These are phyloP conservation scores for Cossypha heuglini DNA, from an alignment of 2,797 vertebrate genomes.

Conservation along the genomic window DNA sequence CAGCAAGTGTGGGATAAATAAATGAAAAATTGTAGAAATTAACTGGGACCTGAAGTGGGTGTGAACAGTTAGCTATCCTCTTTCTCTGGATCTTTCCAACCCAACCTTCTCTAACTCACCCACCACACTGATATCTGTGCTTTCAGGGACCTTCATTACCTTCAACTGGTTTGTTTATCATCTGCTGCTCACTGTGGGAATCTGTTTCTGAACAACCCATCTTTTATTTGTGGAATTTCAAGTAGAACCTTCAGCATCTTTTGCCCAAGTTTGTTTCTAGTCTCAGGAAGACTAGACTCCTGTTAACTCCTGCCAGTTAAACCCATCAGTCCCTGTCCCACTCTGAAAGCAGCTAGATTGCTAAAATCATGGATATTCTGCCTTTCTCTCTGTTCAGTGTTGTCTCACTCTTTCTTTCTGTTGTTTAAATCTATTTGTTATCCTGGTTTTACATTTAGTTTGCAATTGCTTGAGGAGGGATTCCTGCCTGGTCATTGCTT, in stretches of 20 bases:
- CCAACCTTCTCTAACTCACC: not conserved
- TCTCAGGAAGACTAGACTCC: not conserved
- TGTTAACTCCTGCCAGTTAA: not conserved
- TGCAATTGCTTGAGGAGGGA: not conserved
- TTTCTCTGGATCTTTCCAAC: not conserved
- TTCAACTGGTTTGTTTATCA: not conserved
- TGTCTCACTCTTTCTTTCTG: not conserved
- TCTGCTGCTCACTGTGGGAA: not conserved
- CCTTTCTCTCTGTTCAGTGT: not conserved
- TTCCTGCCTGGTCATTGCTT: not conserved
- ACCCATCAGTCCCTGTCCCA: not conserved
- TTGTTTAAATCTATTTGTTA: not conserved
- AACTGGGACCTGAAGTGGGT: not conserved
- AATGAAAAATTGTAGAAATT: not conserved
- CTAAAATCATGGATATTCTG: not conserved
- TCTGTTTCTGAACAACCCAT: not conserved
- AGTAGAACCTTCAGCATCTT: not conserved
- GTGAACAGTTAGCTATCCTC: not conserved
- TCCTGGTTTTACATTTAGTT: not conserved
- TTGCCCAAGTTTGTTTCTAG: not conserved
- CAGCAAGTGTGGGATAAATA: not conserved
- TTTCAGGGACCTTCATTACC: not conserved
- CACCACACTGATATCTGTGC: rapidly evolving
- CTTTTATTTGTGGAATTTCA: not conserved
- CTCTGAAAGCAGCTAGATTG: not conserved